A percentile compares a stretch with the other conserved stretches of the same genome.
phyloP scores from a whole-genome alignment of 2,113 vertebrate species.

The Lucifuga dentata region DNA sequence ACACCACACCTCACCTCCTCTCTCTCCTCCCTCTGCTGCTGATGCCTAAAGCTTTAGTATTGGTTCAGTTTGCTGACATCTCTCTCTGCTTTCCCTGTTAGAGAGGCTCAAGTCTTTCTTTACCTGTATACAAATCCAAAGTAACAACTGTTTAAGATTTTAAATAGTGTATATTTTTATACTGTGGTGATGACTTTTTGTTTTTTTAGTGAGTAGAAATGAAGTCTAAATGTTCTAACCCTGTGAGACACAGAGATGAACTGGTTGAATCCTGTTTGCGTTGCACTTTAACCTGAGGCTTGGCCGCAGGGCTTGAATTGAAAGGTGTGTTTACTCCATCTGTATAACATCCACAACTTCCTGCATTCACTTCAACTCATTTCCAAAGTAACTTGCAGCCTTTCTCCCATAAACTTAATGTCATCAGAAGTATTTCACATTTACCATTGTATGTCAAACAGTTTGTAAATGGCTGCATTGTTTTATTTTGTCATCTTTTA shows the following conservation, averaged over 20 bases:
- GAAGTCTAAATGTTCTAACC: constrained; percentile 12
- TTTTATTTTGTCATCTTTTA: constrained; percentile 26
- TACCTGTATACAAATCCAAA: constrained; percentile 14
- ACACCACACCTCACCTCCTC: neutral
- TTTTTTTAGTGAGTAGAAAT: constrained; percentile 5
- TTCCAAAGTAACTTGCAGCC: too few relatives aligned
- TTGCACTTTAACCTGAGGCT: constrained; percentile 28
- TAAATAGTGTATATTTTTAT: neutral
- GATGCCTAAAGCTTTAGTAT: constrained; percentile 59
- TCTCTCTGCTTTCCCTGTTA: constrained; percentile 58
- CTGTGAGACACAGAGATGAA: neutral
- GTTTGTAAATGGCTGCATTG: constrained; percentile 31
- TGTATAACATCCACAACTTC: constrained; percentile 11
- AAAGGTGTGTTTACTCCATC: constrained; percentile 22
- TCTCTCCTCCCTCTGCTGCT: neutral
- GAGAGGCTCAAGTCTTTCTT: constrained; percentile 53
- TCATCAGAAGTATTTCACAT: too few relatives aligned
- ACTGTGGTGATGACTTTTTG: too few relatives aligned
- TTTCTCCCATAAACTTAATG: too few relatives aligned
- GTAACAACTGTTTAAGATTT: constrained; percentile 19
- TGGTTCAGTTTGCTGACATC: constrained; percentile 62
- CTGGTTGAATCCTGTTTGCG: constrained; percentile 1
- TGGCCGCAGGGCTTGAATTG: constrained; percentile 31
- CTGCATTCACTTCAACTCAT: too few relatives aligned
- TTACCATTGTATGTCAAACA: too few relatives aligned